Base-by-base conservation (phyloP, 1,140 invertebrate genomes). In the Idris sp. region DNA sequence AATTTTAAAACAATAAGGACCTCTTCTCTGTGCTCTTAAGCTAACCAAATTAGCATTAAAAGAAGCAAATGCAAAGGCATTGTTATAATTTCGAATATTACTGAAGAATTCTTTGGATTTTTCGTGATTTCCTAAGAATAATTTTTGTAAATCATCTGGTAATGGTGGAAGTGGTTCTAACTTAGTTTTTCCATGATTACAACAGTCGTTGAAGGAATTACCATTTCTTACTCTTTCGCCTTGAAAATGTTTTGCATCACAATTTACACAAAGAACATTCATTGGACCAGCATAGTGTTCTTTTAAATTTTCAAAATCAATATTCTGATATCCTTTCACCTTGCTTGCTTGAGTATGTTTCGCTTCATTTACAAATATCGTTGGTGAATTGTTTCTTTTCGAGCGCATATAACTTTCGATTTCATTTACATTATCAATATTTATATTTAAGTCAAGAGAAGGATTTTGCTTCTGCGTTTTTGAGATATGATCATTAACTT, bases 101-200 rank as follows among this genome's bases (percentile, higher is more conserved):
- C 53, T 10, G 11, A 49, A 59, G 49, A 69, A 69, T 14, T 69
- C 28, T 0, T 53, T 59, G 18, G 65, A 69, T 10, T 53, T 53
- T 16, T 16, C 2, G 53, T 69, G 54, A 22, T 40, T 16, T 15
- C 49, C 49, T 1, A 22, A 19, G 28, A 54, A 71, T 28, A 71
- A 54, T 8, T 48, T 13, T 3, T 54, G 7, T 16, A 71, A 33
- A 6, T 41, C 11, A 8, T 14, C 9, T 25, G 67, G 48, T 8
- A 54, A 31, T 22, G 26, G 22, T 19, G 54, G 54, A 14, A 71
- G 40, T 16, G 54, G 40, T 7, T 53, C 31, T 35, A 71, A 31
- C 0, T 1, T 22, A 5, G 62, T 56, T 40, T 59, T 54, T 16
- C 49, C 35, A 41, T 54, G 49, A 30, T 18, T 13, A 54, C 54